Evolutionary conservation across 2,888 invertebrate genomes (phyloP), one percentile per base, ranked within the genome.

Genomic region (Hypena proboscidalis): DNA sequence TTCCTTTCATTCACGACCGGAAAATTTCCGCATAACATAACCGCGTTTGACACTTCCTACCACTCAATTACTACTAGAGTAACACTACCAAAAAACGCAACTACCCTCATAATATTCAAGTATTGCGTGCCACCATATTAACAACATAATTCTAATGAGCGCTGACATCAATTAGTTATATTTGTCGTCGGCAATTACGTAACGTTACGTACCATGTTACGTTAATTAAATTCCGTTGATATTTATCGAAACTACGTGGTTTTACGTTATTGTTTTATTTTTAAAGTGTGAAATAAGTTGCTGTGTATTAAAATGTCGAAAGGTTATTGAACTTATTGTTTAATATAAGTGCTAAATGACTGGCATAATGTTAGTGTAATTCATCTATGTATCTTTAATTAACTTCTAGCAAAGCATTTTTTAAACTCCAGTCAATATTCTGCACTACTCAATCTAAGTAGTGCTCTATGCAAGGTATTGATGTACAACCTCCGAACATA

Each of bases 161-260:
- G 72, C 52, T 63, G 67, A 75, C 80, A 70, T 66, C 81, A 83
- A 83, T 85, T 82, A 82, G 74, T 59, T 63, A 66, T 70, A 69
- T 80, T 80, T 76, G 74, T 66, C 57, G 67, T 43, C 49, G 58
- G 57, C 53, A 49, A 55, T 58, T 59, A 59, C 64, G 67, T 66
- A 65, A n/a, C n/a, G n/a, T 66, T 60, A 58, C 58, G 57, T 54
- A 50, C 52, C 43, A 72, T 75, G 73, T 76, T 70, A 70, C 54
- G 66, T 63, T 68, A 81, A 82, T 80, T 79, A 76, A 83, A 80
- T 80, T 77, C 71, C 60, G 58, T 50, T 57, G 77, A 77, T 77
- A 73, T 52, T 47, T 47, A 77, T 77, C 74, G 38, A 47, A 55
- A 54, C 58, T 47, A 52, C 42, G 47, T 55, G 40, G 48, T 54